These are phyloP conservation scores for Drosophila chauvacae DNA, from an alignment of 1,140 invertebrate species.

Conservation along the genomic window DNA sequence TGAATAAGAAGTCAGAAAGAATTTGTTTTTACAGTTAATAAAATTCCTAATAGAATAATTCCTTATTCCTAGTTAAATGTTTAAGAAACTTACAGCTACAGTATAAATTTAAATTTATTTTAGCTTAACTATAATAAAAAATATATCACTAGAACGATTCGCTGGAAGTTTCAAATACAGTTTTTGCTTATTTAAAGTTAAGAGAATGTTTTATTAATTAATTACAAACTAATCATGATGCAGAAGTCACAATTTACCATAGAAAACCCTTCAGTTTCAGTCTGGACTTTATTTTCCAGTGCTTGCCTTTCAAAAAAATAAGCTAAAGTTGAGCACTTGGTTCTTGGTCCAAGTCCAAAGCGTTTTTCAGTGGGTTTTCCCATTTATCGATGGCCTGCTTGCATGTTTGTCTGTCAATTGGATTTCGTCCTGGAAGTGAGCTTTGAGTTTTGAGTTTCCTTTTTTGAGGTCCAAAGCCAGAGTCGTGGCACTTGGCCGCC, in stretches of 20 bases:
- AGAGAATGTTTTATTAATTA: not conserved
- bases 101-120: too few relatives aligned
- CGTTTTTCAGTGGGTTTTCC: slow-evolving; percentile 46
- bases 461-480: slow-evolving; percentile 18
- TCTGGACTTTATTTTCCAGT: not conserved
- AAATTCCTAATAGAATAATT: not conserved
- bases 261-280: not conserved
- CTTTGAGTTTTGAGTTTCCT: slow-evolving; percentile 42
- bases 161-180: too few relatives aligned
- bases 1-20: too few relatives aligned
- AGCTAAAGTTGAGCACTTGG: slow-evolving; percentile 22
- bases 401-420: slow-evolving; percentile 64
- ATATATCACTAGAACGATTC: too few relatives aligned
- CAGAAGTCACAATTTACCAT: too few relatives aligned
- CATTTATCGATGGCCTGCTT: slow-evolving; percentile 51
- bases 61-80: too few relatives aligned
- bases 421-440: slow-evolving; percentile 52
- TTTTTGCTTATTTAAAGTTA: too few relatives aligned
- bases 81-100: too few relatives aligned
- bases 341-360: slow-evolving; percentile 38
- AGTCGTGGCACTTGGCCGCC: slow-evolving; percentile 43
- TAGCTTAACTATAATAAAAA: too few relatives aligned
- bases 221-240: not conserved
- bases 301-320: slow-evolving; percentile 20
- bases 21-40: not conserved